phyloP scores from a whole-genome alignment of 2,888 invertebrate genomes.

The Galerucella calmariensis region DNA sequence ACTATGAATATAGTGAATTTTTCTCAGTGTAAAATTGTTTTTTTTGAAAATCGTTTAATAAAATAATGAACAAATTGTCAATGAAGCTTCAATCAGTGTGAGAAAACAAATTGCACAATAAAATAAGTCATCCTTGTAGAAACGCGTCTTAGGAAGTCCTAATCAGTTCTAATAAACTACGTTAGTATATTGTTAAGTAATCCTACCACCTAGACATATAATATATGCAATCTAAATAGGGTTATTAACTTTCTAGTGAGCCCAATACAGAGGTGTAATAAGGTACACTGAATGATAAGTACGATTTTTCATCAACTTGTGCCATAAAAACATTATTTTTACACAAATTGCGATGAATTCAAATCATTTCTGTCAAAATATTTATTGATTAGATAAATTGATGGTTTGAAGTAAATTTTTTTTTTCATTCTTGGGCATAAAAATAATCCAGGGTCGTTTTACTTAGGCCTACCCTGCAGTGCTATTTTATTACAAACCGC shows the following conservation, averaged over 20 bases:
- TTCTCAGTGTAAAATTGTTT: no score
- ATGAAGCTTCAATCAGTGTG: constrained; percentile 3
- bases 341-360: no score
- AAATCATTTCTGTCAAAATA: no score
- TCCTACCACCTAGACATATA: constrained; percentile 9
- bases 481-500: constrained; percentile 19
- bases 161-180: constrained; percentile 15
- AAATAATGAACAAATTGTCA: constrained; percentile 4
- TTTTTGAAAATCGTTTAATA: neutral
- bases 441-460: neutral
- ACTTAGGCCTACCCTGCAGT: constrained; percentile 1
- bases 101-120: constrained; percentile 4
- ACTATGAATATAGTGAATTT: no score
- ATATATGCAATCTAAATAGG: constrained; percentile 17
- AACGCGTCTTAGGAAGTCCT: constrained; percentile 13
- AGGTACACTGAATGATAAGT: neutral
- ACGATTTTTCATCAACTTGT: neutral
- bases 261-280: constrained; percentile 14
- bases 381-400: no score
- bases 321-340: neutral
- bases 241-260: constrained; percentile 17
- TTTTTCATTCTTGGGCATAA: no score
- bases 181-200: constrained; percentile 19
- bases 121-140: constrained; percentile 7
- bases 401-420: no score